Conservation (phyloP, 2,113 vertebrate species). For the Hemicordylus capensis region DNA sequence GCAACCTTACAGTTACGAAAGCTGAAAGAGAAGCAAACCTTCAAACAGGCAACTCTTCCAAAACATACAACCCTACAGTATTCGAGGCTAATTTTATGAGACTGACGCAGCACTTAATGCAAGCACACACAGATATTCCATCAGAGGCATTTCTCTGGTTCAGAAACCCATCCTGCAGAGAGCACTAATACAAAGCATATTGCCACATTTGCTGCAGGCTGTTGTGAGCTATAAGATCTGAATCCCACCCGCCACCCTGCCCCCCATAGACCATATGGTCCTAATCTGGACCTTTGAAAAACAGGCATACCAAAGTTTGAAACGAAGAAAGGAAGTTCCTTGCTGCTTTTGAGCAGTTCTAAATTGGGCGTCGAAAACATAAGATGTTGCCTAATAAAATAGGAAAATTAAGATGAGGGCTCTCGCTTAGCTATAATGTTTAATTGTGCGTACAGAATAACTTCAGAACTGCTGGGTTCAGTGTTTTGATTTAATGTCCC, state of each 20-base stretch:
- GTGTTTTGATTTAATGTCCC: constrained; percentile 27
- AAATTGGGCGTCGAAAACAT: constrained; percentile 27
- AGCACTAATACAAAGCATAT: constrained; percentile 30
- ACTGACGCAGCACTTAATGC: constrained; percentile 44
- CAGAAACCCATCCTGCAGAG: constrained; percentile 3
- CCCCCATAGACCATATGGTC: constrained; percentile 30
- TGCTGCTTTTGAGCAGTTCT: constrained; percentile 36
- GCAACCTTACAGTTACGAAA: background rate
- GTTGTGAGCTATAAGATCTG: background rate
- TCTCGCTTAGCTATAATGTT: constrained; percentile 2
- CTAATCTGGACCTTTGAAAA: constrained; percentile 34
- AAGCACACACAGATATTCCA: constrained; percentile 33
- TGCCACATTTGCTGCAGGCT: constrained; percentile 37
- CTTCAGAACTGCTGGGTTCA: constrained; percentile 26
- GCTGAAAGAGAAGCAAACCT: background rate
- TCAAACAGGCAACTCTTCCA: background rate
- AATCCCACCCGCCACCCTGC: constrained; percentile 7
- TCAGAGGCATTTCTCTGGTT: constrained; percentile 29
- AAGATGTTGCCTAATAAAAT: constrained; percentile 27
- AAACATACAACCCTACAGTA: background rate
- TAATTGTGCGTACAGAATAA: constrained; percentile 21
- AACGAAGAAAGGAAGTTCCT: constrained; percentile 37
- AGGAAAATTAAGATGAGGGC: constrained; percentile 12
- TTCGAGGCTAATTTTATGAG: constrained; percentile 16
- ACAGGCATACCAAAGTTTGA: constrained; percentile 7